These are phyloP conservation scores for Phortica okadai DNA, from an alignment of 2,888 invertebrate genomes.

Conservation along the genomic window DNA sequence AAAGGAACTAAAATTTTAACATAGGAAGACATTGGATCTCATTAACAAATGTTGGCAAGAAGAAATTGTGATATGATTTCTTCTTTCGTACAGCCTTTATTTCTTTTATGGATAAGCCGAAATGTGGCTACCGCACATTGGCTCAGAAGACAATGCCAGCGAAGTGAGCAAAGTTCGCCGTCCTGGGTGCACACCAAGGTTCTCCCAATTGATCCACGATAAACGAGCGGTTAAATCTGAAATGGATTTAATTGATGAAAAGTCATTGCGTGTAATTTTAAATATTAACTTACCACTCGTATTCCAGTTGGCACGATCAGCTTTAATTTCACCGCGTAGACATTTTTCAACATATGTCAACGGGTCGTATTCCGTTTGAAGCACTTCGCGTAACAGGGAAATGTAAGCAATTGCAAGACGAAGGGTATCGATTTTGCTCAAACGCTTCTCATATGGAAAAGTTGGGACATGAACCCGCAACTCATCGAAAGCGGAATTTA, in stretches of 20 bases:
- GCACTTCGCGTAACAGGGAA: conserved; percentile 91
- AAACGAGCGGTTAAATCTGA: conserved; percentile 97
- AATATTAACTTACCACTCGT: conserved; percentile 86
- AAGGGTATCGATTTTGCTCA: conserved; percentile 98
- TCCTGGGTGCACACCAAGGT: conserved; percentile 94
- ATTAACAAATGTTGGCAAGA: not conserved
- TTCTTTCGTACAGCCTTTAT: conserved; percentile 39
- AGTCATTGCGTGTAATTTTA: not conserved
- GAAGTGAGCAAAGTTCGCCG: conserved; percentile 89
- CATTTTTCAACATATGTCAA: conserved; percentile 95
- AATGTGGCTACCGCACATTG: conserved; percentile 71
- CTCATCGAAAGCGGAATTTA: conserved; percentile 99
- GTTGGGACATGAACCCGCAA: conserved; percentile 98
- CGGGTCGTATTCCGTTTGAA: conserved; percentile 93
- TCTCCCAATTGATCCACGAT: conserved; percentile 99
- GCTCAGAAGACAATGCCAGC: conserved; percentile 86
- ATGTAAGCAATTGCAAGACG: conserved; percentile 98
- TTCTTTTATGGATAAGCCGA: not conserved
- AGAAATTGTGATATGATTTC: not conserved
- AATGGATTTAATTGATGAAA: not conserved
- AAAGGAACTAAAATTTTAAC: not conserved
- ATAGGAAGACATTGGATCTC: not conserved
- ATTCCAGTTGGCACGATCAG: conserved; percentile 94
- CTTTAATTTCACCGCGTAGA: conserved; percentile 91
- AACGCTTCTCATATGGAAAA: conserved; percentile 98